Base-by-base conservation (phyloP, 2,888 invertebrate species). In the Lagria hirta region DNA sequence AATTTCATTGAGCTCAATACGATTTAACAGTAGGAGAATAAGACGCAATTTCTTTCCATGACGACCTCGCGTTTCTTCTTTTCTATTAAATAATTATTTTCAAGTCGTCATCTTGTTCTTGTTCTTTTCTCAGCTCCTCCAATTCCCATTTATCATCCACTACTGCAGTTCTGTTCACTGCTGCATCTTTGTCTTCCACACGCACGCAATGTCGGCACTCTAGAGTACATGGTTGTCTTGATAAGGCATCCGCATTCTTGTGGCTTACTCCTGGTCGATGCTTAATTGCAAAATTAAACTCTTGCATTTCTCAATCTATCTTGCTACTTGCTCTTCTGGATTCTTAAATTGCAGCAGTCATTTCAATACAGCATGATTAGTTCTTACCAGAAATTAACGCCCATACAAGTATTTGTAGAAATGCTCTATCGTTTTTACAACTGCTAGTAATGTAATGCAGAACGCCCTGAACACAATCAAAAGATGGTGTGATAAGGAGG, bases 261-360 rank as follows among this genome's bases (percentile, higher is more conserved):
- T 46, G 41, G 10, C 10, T 17, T 4, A 8, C 45, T 5, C 60
- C 57, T 3, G 45, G 20, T 4, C 61, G 29, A 48, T 61, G 58
- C 12, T 54, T 22, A 3, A 60, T 52, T 5, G 56, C 40, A 23
- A 59, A 62, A 16, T 64, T 52, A 35, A 54, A 63, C 15, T 55
- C 49, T 17, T 58, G 57, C 2, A 64, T 18, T 49, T 34, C 40
- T 65, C 57, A 3, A 65, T 29, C 62, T 63, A 68, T 35, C 62
- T 48, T 5, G 62, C 65, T 2, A 65, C 37, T 28, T 68, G 62
- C 4, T 64, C 64, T 38, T 66, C 62, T 0, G 62, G 60, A 33
- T 59, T 58, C 29, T 61, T 58, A 16, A 66, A 61, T 16, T 57
- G 55, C 14, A 63, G 41, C 1, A 66, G 45, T 62, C 63, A 69